Evolutionary conservation across 2,888 invertebrate species (phyloP).

Genomic region (Seira ritae): DNA sequence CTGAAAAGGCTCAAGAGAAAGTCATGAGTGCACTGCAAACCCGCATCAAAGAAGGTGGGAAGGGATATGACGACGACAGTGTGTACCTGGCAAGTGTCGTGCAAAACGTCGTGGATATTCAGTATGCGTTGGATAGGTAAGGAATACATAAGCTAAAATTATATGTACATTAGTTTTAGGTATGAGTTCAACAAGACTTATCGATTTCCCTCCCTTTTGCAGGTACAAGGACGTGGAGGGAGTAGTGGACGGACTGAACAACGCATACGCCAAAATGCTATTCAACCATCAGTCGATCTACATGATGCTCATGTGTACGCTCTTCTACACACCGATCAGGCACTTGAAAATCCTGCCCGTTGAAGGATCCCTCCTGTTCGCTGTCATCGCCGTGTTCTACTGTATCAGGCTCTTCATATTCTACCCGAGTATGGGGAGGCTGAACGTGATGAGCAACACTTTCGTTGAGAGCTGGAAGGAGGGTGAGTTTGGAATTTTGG

Average conservation of each 20-base stretch:
- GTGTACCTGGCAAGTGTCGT: conserved; percentile 72
- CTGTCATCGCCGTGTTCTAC: conserved; percentile 68
- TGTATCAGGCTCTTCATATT: conserved; percentile 71
- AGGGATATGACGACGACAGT: conserved; percentile 69
- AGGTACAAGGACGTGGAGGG: conserved; percentile 73
- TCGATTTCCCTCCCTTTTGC: no score
- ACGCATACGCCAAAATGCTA: conserved; percentile 68
- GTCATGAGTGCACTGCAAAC: conserved; percentile 61
- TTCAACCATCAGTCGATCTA: conserved; percentile 71
- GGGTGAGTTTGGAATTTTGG: conserved; percentile 31
- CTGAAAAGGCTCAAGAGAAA: conserved; percentile 63
- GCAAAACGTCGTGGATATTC: conserved; percentile 72
- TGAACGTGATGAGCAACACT: conserved; percentile 65
- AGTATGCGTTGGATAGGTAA: conserved; percentile 71
- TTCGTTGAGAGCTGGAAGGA: conserved; percentile 72
- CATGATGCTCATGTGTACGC: conserved; percentile 72
- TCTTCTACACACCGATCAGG: conserved; percentile 73
- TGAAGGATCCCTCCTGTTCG: conserved; percentile 66
- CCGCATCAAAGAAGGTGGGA: conserved; percentile 51
- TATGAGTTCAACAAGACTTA: no score
- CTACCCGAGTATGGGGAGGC: conserved; percentile 70
- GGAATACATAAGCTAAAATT: no score
- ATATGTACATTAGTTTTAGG: no score
- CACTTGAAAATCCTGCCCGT: conserved; percentile 66
- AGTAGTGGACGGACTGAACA: conserved; percentile 71